These are phyloP conservation scores for Argyrosomus regius DNA, from an alignment of 2,797 vertebrate species.

Conservation along the genomic window DNA sequence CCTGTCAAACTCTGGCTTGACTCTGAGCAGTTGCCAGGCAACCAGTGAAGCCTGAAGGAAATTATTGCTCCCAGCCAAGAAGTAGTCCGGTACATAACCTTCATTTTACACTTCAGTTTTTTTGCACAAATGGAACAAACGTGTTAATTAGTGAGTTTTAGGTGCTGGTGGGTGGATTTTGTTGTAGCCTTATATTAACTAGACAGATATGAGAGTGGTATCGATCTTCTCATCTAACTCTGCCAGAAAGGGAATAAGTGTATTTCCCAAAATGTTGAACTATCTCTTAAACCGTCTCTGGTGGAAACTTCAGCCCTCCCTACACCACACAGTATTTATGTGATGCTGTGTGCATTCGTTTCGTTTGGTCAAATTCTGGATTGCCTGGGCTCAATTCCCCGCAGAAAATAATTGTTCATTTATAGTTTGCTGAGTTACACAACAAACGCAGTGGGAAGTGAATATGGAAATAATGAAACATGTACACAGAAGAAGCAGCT, in stretches of 20 bases:
- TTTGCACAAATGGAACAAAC: background rate
- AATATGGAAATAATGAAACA: constrained; percentile 67
- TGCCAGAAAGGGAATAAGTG: constrained; percentile 3
- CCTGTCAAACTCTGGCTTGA: background rate
- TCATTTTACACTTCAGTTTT: constrained; percentile 2
- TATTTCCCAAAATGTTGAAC: constrained; percentile 20
- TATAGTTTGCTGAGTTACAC: constrained; percentile 47
- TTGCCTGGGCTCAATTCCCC: constrained; percentile 41
- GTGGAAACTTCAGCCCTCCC: constrained; percentile 1
- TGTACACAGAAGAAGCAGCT: constrained; percentile 42
- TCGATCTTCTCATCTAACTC: constrained; percentile 29
- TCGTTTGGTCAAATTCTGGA: constrained; percentile 41
- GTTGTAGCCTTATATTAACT: background rate
- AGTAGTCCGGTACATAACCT: background rate
- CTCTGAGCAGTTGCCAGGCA: constrained; percentile 40
- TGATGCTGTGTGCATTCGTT: constrained; percentile 33
- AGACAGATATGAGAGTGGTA: background rate
- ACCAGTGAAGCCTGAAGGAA: constrained; percentile 9
- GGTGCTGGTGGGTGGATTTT: background rate
- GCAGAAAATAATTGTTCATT: constrained; percentile 51
- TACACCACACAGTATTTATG: background rate
- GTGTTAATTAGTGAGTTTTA: background rate
- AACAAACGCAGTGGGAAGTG: constrained; percentile 42
- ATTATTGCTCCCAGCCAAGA: constrained; percentile 11
- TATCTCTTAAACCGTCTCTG: constrained; percentile 13